Evolutionary conservation across 2,888 invertebrate genomes (phyloP).

Genomic region (Camptogramma bilineatum): DNA sequence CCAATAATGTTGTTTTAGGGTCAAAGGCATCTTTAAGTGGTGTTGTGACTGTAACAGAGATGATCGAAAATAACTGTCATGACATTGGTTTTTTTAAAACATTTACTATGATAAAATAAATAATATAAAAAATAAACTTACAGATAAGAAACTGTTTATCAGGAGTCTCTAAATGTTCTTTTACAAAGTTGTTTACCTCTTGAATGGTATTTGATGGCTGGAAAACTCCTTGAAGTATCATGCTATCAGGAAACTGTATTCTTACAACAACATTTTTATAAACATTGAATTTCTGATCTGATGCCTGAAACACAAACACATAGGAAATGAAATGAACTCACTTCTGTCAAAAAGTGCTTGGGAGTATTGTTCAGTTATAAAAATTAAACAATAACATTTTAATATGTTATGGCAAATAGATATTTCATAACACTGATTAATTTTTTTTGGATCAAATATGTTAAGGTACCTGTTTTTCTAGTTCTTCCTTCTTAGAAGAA

Average conservation of each 20-base stretch:
- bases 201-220: slow-evolving; percentile 90
- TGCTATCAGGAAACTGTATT: slow-evolving; percentile 93
- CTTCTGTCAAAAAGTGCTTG: background rate
- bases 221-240: slow-evolving; percentile 95
- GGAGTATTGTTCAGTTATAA: no score
- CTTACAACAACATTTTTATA: slow-evolving; percentile 93
- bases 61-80: background rate
- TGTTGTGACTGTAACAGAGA: slow-evolving; percentile 88
- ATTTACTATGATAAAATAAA: background rate
- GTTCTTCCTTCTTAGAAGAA: slow-evolving; percentile 58
- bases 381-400: no score
- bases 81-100: background rate
- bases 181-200: slow-evolving; percentile 90
- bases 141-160: slow-evolving; percentile 91
- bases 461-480: slow-evolving; percentile 66
- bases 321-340: background rate
- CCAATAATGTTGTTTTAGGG: slow-evolving; percentile 86
- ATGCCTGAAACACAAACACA: slow-evolving; percentile 56
- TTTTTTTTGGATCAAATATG: no score
- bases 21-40: slow-evolving; percentile 91
- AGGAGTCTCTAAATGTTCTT: slow-evolving; percentile 88
- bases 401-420: background rate
- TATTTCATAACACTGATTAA: background rate
- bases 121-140: slow-evolving; percentile 87
- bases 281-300: slow-evolving; percentile 82